A percentile compares a stretch with the other conserved stretches of the same genome.
Conservation (phyloP, 2,888 invertebrate genomes). For the Timema cristinae region DNA sequence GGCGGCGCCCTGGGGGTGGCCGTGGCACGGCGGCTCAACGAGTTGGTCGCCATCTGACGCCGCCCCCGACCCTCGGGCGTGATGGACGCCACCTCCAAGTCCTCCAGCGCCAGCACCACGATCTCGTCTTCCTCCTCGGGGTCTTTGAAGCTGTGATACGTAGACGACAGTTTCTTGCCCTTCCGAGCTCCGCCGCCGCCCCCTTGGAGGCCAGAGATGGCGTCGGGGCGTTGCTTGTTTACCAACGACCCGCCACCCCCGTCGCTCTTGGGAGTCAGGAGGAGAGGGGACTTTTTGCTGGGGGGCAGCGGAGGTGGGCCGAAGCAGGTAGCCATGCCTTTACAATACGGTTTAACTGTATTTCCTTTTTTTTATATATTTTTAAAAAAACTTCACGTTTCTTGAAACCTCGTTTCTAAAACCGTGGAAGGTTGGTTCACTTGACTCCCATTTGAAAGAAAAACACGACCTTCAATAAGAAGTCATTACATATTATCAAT, state of each 20-base stretch:
- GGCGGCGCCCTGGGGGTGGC: conserved; percentile 38
- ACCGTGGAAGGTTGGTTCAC: no score
- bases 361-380: no score
- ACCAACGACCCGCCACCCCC: background rate
- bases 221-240: conserved; percentile 1
- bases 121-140: conserved; percentile 49
- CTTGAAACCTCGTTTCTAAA: no score
- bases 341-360: no score
- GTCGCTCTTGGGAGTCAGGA: conserved; percentile 37
- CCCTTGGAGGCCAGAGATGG: conserved; percentile 17
- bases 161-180: conserved; percentile 46
- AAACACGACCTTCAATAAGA: no score
- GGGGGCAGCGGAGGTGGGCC: conserved; percentile 57
- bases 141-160: conserved; percentile 56
- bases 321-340: conserved; percentile 52
- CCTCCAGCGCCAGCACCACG: conserved; percentile 37
- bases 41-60: conserved; percentile 39
- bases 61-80: conserved; percentile 35
- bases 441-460: no score
- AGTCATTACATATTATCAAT: no score
- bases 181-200: background rate
- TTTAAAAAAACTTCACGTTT: no score
- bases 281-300: conserved; percentile 42
- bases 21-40: conserved; percentile 31
- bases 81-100: conserved; percentile 41